Evolutionary conservation across 2,888 invertebrate genomes (phyloP).

Genomic region (Anoplius nigerrimus): DNA sequence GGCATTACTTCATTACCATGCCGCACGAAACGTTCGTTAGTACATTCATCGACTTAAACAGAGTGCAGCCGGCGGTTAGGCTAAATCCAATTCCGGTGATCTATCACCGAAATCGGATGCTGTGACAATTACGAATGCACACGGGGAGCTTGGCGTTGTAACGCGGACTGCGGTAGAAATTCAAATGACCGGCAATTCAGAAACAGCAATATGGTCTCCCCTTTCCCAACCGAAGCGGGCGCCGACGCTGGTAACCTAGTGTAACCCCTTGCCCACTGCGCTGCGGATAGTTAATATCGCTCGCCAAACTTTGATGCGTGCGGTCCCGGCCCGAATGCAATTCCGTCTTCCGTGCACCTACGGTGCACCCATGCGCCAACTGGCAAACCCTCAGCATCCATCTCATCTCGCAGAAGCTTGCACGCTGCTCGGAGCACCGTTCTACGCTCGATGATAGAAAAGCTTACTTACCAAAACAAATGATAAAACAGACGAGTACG

Average conservation of each 20-base stretch:
- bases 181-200: slow-evolving; percentile 1
- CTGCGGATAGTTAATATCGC: neutral
- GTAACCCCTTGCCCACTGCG: too few species aligned
- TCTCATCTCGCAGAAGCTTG: neutral
- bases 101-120: too few species aligned
- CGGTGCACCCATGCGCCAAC: neutral
- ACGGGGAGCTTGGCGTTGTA: too few species aligned
- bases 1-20: too few species aligned
- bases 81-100: too few species aligned
- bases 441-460: slow-evolving; percentile 1
- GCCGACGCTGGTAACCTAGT: too few species aligned
- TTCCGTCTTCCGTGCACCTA: neutral
- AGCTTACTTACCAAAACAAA: slow-evolving; percentile 73
- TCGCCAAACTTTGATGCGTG: neutral
- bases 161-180: neutral
- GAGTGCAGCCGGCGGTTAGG: too few species aligned
- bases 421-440: neutral
- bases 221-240: neutral
- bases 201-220: neutral
- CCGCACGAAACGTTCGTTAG: too few species aligned
- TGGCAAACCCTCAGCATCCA: neutral
- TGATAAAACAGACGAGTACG: slow-evolving; percentile 67
- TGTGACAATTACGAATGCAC: too few species aligned
- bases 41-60: too few species aligned
- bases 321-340: neutral